Evolutionary conservation across 2,113 vertebrate genomes (phyloP).

Genomic region (Conger conger): DNA sequence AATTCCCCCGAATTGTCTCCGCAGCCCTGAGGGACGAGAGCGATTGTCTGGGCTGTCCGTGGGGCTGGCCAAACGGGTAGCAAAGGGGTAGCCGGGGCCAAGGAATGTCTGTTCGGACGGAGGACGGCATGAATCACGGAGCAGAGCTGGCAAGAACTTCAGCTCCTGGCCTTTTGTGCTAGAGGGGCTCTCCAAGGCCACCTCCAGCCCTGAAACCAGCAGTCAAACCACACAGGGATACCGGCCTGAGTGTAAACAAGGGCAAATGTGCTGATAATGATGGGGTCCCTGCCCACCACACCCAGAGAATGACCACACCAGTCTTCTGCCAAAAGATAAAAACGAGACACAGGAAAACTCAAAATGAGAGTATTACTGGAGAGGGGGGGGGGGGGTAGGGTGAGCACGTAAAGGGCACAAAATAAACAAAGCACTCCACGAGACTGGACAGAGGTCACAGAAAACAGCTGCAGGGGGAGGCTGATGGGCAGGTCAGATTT

Average conservation of each 20-base stretch:
- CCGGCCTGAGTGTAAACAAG: too few species aligned
- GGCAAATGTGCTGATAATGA: neutral
- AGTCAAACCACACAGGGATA: neutral
- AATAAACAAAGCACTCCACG: neutral
- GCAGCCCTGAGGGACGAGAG: neutral
- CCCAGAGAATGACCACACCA: neutral
- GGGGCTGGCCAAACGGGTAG: neutral
- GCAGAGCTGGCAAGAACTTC: neutral
- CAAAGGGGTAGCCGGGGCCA: neutral
- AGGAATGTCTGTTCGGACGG: neutral
- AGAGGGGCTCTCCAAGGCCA: neutral
- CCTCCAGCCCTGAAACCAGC: neutral
- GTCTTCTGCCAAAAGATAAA: neutral
- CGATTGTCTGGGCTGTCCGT: neutral
- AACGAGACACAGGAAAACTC: neutral
- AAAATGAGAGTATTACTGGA: neutral
- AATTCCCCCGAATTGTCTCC: neutral
- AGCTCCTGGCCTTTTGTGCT: neutral
- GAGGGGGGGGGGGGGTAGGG: too few species aligned
- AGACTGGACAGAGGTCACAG: neutral
- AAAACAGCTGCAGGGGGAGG: neutral
- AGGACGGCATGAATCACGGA: neutral
- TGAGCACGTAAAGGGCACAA: slow-evolving; percentile 12
- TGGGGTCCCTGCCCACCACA: neutral
- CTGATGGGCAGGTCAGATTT: neutral